phyloP scores from a whole-genome alignment of 2,888 invertebrate genomes.

The Drymonia ruficornis region DNA sequence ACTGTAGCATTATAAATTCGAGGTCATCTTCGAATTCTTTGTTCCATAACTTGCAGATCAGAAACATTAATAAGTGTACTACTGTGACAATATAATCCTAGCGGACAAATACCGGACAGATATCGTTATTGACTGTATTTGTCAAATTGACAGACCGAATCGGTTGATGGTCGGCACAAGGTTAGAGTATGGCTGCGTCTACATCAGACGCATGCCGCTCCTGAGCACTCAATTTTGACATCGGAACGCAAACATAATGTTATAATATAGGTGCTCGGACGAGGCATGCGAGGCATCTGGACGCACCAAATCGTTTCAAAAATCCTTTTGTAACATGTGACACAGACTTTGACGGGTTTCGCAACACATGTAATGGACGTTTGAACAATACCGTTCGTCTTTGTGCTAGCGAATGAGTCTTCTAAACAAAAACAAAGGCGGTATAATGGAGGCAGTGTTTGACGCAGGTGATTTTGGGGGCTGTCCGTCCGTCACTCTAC shows the following conservation, averaged over 20 bases:
- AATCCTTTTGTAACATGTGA: slow-evolving; percentile 68
- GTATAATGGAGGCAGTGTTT: slow-evolving; percentile 66
- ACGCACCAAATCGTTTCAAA: slow-evolving; percentile 47
- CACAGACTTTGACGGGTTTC: slow-evolving; percentile 72
- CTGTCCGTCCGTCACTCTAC: slow-evolving; percentile 62
- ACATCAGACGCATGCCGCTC: too few relatives aligned
- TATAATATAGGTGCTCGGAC: too few relatives aligned
- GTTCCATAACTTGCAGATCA: neutral
- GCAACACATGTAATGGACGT: slow-evolving; percentile 69
- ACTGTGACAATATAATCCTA: slow-evolving; percentile 2
- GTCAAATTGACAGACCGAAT: slow-evolving; percentile 49
- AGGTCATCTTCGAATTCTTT: neutral
- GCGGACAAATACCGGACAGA: slow-evolving; percentile 20
- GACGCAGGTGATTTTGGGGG: slow-evolving; percentile 68
- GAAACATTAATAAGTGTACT: neutral
- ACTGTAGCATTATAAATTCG: neutral
- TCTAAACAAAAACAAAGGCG: slow-evolving; percentile 69
- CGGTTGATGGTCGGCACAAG: slow-evolving; percentile 55
- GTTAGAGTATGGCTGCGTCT: too few relatives aligned
- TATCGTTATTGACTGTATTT: slow-evolving; percentile 34
- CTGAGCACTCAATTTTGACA: too few relatives aligned
- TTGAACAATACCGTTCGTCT: slow-evolving; percentile 65
- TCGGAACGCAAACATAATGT: too few relatives aligned
- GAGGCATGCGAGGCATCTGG: too few relatives aligned
- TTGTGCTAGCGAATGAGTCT: slow-evolving; percentile 63